Conservation (phyloP, 2,797 vertebrate species). For the Trematomus bernacchii region DNA sequence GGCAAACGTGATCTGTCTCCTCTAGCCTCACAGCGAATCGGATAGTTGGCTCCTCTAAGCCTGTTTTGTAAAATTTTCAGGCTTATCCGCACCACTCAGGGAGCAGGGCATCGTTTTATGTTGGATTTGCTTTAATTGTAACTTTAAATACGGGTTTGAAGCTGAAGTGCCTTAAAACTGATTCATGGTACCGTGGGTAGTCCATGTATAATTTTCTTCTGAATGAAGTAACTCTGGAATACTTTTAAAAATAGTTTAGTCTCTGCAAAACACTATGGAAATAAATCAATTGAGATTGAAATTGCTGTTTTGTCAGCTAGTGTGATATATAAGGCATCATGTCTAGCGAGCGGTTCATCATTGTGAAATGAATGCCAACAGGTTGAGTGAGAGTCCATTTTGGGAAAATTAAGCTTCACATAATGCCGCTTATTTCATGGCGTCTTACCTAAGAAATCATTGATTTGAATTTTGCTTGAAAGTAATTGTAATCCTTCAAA, state of each 20-base stretch:
- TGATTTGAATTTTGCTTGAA: too few relatives aligned
- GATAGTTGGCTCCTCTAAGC: conserved; percentile 40
- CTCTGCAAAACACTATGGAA: background rate
- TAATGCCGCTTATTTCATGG: too few relatives aligned
- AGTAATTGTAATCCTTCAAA: too few relatives aligned
- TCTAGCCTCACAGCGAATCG: conserved; percentile 26
- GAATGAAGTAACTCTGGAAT: background rate
- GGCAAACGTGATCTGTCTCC: conserved; percentile 14
- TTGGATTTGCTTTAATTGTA: conserved; percentile 27
- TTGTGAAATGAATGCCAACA: too few relatives aligned
- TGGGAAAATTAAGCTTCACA: too few relatives aligned
- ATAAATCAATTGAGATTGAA: background rate
- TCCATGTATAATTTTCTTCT: background rate
- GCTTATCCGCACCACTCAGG: conserved; percentile 40
- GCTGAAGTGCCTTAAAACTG: conserved; percentile 4
- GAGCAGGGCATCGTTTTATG: conserved; percentile 25
- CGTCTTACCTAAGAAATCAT: too few relatives aligned
- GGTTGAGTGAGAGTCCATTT: too few relatives aligned
- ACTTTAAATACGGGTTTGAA: conserved; percentile 22
- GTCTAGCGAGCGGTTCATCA: too few relatives aligned
- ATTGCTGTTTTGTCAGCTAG: background rate
- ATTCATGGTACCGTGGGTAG: background rate
- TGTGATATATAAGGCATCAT: background rate
- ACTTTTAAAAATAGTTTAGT: background rate
- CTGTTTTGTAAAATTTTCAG: conserved; percentile 45